Percentiles rank a stretch among this genome's conserved stretches.
phyloP scores from a whole-genome alignment of 2,113 vertebrate species.

The Myodes glareolus region DNA sequence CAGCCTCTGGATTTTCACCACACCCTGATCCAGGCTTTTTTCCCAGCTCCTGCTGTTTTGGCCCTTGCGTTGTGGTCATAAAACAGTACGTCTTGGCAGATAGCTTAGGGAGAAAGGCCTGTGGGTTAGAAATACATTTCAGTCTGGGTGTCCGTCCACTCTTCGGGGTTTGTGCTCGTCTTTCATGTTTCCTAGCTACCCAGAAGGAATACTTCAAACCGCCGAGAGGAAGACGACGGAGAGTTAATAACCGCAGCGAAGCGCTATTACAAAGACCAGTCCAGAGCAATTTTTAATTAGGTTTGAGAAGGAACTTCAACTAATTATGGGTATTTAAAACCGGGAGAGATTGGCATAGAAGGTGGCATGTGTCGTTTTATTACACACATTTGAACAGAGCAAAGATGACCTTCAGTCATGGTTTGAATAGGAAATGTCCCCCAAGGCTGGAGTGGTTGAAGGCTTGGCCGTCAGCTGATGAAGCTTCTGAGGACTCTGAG shows the following conservation, averaged over 20 bases:
- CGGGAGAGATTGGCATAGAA: neutral
- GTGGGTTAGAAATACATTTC: slow-evolving; percentile 15
- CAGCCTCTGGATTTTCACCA: slow-evolving; percentile 65
- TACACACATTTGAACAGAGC: neutral
- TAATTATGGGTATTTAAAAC: slow-evolving; percentile 1
- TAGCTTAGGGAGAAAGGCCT: neutral
- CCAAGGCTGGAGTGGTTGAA: neutral
- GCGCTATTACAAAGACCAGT: neutral
- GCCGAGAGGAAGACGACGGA: neutral
- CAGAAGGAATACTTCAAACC: neutral
- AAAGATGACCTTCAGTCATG: neutral
- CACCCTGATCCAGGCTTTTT: slow-evolving; percentile 72
- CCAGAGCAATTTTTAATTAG: slow-evolving; percentile 13
- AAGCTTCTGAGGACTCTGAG: neutral
- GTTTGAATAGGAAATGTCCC: neutral
- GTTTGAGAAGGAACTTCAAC: neutral
- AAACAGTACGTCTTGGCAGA: slow-evolving; percentile 41
- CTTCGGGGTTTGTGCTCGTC: neutral
- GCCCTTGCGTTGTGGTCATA: neutral
- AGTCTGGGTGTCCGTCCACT: neutral
- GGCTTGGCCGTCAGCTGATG: neutral
- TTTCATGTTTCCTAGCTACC: neutral
- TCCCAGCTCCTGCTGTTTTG: slow-evolving; percentile 65
- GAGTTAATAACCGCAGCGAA: neutral
- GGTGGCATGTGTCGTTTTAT: neutral